phyloP scores from a whole-genome alignment of 35 echinoderm and acorn worm species.

The Ptychodera flava region DNA sequence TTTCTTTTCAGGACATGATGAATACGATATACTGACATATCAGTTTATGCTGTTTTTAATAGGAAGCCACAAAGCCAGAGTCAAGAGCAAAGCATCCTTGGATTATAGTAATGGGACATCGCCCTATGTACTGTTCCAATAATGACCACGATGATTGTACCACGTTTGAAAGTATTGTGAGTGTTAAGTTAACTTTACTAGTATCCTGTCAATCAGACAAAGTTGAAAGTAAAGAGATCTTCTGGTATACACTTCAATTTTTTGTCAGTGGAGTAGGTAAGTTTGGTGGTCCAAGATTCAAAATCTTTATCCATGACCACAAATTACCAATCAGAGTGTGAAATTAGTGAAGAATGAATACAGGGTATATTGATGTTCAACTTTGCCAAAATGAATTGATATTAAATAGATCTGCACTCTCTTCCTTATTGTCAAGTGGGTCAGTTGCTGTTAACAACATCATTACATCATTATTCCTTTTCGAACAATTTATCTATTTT shows the following conservation, averaged over 20 bases:
- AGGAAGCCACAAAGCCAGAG: slow-evolving; percentile 77
- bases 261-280: neutral
- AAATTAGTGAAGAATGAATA: neutral
- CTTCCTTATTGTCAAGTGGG: too few species aligned
- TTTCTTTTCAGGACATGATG: too few species aligned
- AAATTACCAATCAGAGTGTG: neutral
- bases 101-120: slow-evolving; percentile 91
- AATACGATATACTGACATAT: too few species aligned
- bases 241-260: neutral
- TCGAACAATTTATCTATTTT: slow-evolving; percentile 8
- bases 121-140: slow-evolving; percentile 86
- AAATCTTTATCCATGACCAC: neutral
- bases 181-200: neutral
- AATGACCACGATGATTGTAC: slow-evolving; percentile 55
- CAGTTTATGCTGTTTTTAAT: too few species aligned
- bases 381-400: too few species aligned
- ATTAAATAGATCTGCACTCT: too few species aligned
- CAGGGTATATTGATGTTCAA: too few species aligned
- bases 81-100: slow-evolving; percentile 59
- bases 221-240: neutral
- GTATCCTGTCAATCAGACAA: neutral
- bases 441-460: too few species aligned
- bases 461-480: slow-evolving; percentile 19
- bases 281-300: too few species aligned
- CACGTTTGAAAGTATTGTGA: slow-evolving; percentile 25